Base-by-base conservation (phyloP, 2,888 invertebrate genomes). In the Phanerotoma sp. region DNA sequence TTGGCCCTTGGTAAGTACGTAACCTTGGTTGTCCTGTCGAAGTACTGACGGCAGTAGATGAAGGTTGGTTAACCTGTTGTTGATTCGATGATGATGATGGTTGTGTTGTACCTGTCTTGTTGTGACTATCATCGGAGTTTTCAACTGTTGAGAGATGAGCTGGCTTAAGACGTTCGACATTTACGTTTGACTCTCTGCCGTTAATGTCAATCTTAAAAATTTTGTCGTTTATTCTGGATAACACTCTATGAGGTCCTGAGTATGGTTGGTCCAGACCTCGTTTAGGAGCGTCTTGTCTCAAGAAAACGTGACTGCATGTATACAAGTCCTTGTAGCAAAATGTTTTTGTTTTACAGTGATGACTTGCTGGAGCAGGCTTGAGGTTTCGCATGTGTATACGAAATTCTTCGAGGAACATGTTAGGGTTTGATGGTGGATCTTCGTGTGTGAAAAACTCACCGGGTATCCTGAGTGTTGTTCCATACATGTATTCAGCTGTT, bases 351-450 rank as follows among this genome's bases (percentile, higher is more conserved):
- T 49, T 42, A 22, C 42, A 42, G 6, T 49, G 54, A 15, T 20
- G 38, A 9, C n/a, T 20, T 10, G 38, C 32, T 10, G 38, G 38
- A 21, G 25, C 20, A 30, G 47, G 20, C 28, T 37, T n/a, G 15
- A 48, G 5, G 15, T 22, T 28, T 41, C 42, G 4, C 42, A 50
- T 50, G 6, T 55, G 50, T 10, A 44, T 15, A 20, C 50, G 20
- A 16, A 50, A 55, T 10, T 55, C 38, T 20, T 55, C 50, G 3
- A 50, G 45, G 38, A 50, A 55, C n/a, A 55, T 33, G 10, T 50
- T 41, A 4, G 55, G 46, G n/a, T 50, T 33, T 6, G 45, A 22
- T 4, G 54, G 49, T 13, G 37, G 35, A n/a, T 54, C 42, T 9
- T 54, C 44, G 20, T 45, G 50, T 11, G 49, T 44, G 30, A 52